Conservation (phyloP, 2,797 vertebrate genomes). For the Labroides dimidiatus region DNA sequence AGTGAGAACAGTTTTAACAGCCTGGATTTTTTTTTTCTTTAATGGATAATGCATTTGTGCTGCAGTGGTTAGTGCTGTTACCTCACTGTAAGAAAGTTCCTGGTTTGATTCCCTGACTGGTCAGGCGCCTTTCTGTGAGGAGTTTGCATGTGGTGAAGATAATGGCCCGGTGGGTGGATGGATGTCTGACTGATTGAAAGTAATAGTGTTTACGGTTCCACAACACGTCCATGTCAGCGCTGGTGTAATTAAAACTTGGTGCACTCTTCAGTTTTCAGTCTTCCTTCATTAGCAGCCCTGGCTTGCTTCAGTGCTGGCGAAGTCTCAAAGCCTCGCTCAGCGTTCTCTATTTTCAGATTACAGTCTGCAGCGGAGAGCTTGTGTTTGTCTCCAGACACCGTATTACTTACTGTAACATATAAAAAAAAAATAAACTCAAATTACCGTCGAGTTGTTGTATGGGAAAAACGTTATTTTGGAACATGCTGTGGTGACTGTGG, state of each 20-base stretch:
- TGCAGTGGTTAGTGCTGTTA: no score
- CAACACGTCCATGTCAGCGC: neutral
- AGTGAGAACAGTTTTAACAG: neutral
- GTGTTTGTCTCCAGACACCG: neutral
- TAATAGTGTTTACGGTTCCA: neutral
- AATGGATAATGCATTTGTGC: no score
- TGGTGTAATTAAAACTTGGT: neutral
- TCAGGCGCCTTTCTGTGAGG: no score
- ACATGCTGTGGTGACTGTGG: slow-evolving; percentile 8
- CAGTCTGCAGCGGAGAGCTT: neutral
- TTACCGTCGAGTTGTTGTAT: slow-evolving; percentile 3
- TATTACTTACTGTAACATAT: neutral
- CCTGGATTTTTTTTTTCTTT: neutral
- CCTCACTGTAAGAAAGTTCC: no score
- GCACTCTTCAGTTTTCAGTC: neutral
- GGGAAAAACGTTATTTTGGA: slow-evolving; percentile 12
- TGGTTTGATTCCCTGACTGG: no score
- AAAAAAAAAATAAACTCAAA: neutral
- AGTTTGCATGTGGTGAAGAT: no score
- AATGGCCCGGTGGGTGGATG: no score
- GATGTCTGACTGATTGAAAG: neutral
- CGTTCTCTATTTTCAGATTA: neutral
- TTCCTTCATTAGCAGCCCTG: neutral
- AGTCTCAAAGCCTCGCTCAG: no score
- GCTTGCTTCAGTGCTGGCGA: slow-evolving; percentile 16